phyloP scores from a whole-genome alignment of 2,888 invertebrate species.

The Halocaridina rubra region DNA sequence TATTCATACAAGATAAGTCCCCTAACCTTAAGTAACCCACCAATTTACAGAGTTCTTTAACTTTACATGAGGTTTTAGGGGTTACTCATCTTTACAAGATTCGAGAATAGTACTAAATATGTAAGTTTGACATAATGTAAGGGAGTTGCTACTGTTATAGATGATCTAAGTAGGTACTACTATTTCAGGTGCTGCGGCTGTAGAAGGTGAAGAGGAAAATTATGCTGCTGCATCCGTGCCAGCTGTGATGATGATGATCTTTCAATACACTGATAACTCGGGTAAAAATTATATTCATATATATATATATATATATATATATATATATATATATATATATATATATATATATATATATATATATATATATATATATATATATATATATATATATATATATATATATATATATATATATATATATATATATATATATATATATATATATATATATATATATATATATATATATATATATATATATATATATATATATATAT shows the following conservation, averaged over 20 bases:
- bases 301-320: slow-evolving; percentile 9
- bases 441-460: slow-evolving; percentile 47
- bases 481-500: too few species aligned
- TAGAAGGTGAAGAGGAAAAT: slow-evolving; percentile 65
- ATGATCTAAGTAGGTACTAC: too few species aligned
- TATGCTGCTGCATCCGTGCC: slow-evolving; percentile 73
- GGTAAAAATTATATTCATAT: slow-evolving; percentile 72
- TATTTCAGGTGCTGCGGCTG: slow-evolving; percentile 29
- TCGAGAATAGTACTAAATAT: too few species aligned
- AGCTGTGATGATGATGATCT: slow-evolving; percentile 96
- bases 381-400: slow-evolving; percentile 19
- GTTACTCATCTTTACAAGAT: too few species aligned
- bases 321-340: slow-evolving; percentile 39
- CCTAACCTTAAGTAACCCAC: too few species aligned
- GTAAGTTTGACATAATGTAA: too few species aligned
- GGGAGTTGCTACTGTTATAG: too few species aligned
- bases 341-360: slow-evolving; percentile 37
- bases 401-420: slow-evolving; percentile 23
- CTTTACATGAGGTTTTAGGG: too few species aligned
- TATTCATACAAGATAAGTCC: too few species aligned
- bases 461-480: too few species aligned
- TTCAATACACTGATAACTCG: slow-evolving; percentile 94
- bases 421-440: slow-evolving; percentile 35
- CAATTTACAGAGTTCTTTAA: too few species aligned
- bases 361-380: slow-evolving; percentile 32